Percentiles rank a stretch among this genome's conserved stretches.
Evolutionary conservation across 2,888 invertebrate genomes (phyloP).

Genomic region (Zygogramma bicolorata): DNA sequence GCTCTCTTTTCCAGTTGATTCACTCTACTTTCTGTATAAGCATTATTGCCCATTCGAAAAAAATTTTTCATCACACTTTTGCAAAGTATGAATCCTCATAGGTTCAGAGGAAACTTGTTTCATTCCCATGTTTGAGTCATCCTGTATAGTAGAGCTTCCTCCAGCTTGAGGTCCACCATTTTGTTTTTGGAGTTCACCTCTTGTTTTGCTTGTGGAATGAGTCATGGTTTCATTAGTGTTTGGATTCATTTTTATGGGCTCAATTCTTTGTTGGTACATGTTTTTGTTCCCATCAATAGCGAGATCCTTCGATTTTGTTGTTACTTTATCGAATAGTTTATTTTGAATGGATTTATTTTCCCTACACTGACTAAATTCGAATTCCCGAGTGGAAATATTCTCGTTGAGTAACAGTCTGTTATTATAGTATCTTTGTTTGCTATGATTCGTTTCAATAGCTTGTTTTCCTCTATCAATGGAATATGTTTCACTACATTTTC

Average conservation of each 20-base stretch:
- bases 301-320: not conserved
- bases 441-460: not conserved
- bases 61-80: constrained; percentile 8
- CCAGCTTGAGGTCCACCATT: not conserved
- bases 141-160: not conserved
- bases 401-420: not conserved
- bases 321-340: not conserved
- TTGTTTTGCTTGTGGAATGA: not conserved
- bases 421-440: not conserved
- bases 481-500: not conserved
- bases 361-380: not conserved
- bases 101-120: not conserved
- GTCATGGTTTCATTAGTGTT: constrained; percentile 1
- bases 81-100: not conserved
- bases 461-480: not conserved
- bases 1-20: not conserved
- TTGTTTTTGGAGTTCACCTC: not conserved
- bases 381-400: not conserved
- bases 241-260: not conserved
- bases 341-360: not conserved
- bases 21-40: not conserved
- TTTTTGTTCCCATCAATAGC: not conserved
- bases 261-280: not conserved
- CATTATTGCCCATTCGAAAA: not conserved
- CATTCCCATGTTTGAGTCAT: not conserved